Evolutionary conservation across 2,888 invertebrate genomes (phyloP).

Genomic region (Netelia melanura): DNA sequence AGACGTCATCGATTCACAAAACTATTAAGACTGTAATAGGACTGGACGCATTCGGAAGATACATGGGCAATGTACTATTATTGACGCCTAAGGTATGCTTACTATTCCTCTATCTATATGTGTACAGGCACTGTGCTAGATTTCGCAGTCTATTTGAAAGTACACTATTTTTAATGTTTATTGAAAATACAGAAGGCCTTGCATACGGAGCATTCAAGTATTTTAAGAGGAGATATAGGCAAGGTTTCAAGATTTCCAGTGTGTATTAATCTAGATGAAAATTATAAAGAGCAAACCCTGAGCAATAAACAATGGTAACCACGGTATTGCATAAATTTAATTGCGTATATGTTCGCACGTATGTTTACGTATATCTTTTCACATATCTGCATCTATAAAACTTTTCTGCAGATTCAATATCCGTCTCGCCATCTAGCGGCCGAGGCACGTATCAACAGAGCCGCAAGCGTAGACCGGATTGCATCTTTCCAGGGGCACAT

Average conservation of each 20-base stretch:
- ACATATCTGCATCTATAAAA: background rate
- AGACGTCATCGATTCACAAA: slow-evolving; percentile 52
- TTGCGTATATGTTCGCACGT: background rate
- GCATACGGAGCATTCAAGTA: background rate
- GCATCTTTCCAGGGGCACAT: slow-evolving; percentile 30
- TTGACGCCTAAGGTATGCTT: too few species aligned
- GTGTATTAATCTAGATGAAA: too few species aligned
- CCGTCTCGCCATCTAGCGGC: slow-evolving; percentile 41
- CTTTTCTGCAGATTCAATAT: background rate
- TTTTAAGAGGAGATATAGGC: background rate
- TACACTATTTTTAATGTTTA: too few species aligned
- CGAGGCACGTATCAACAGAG: slow-evolving; percentile 9
- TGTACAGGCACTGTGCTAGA: too few species aligned
- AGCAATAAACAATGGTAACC: background rate
- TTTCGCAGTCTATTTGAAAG: too few species aligned
- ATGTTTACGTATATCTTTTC: background rate
- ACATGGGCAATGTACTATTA: slow-evolving; percentile 30
- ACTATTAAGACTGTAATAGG: slow-evolving; percentile 30
- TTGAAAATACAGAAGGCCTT: too few species aligned
- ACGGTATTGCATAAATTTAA: background rate
- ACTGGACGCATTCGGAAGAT: slow-evolving; percentile 17
- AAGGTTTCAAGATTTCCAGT: too few species aligned
- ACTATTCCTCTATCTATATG: too few species aligned
- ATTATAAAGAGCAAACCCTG: background rate
- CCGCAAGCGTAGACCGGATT: slow-evolving; percentile 22